Evolutionary conservation across 2,797 vertebrate species (phyloP), one percentile per base, ranked within the genome.

Genomic region (Kryptopterus vitreolus): DNA sequence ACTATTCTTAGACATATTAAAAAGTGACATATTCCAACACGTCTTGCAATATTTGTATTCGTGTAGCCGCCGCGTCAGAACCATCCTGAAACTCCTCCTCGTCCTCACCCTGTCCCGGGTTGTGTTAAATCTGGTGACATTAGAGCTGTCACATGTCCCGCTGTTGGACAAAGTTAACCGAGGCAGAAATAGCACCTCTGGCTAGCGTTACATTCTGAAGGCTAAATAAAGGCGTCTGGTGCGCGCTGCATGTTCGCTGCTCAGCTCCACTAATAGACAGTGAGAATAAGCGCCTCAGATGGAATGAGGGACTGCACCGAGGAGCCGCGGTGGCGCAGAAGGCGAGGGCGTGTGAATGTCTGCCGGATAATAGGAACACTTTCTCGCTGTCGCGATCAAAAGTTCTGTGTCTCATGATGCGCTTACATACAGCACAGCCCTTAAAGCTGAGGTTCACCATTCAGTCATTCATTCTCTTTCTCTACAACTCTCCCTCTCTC

Each of bases 121-220:
- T 90, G 90, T 88, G 93, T 91, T 92, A 92, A 91, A 69, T 93
- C 85, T 87, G 83, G 85, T 91, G 91, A 90, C 89, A 93, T 92
- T 92, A 93, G 87, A 91, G 85, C 85, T 48, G 86, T 88, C 89
- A 93, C 91, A 92, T 91, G 91, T 87, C 81, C 79, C 90, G 88
- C 89, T 85, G 89, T 62, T 91, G 88, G 82, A 87, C 91, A 83
- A 89, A 86, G 88, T 91, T 91, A 92, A 90, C 89, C 87, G 89
- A 93, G 90, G 89, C 87, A 90, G 92, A 94, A 94, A 95, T 94
- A 92, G 93, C 92, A 92, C 86, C 87, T 71, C 85, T 91, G 92
- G 91, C 91, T 94, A 94, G 88, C 77, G 90, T 94, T 95, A 93
- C 93, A 95, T 90, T 92, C 88, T 86, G 79, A 88, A 75, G 86